phyloP scores from a whole-genome alignment of 2,797 vertebrate species.

The Botia kubotai region DNA sequence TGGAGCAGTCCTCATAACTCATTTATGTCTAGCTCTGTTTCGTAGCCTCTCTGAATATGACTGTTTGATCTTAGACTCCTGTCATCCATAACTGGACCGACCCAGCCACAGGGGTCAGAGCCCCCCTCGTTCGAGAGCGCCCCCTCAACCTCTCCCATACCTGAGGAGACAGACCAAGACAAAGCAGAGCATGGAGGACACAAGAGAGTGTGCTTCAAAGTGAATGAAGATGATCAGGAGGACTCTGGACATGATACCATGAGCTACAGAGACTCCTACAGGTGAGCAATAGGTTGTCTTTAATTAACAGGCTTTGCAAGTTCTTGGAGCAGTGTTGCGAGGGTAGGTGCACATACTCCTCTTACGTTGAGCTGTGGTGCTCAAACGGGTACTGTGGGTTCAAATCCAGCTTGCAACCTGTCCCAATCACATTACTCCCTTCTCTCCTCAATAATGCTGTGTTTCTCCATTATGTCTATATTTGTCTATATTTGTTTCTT shows the following conservation, averaged over 20 bases:
- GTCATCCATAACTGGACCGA: conserved; percentile 92
- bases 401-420: not conserved
- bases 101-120: conserved; percentile 78
- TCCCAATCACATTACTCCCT: not conserved
- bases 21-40: conserved; percentile 12
- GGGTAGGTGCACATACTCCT: no score
- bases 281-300: conserved; percentile 72
- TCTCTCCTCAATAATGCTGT: no score
- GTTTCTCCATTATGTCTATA: no score
- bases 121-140: conserved; percentile 79
- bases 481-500: no score
- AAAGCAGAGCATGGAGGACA: conserved; percentile 87
- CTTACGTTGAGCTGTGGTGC: no score
- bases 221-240: conserved; percentile 96
- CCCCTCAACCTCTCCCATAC: conserved; percentile 78
- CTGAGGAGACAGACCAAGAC: conserved; percentile 88
- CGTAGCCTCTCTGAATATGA: not conserved
- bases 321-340: no score
- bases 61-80: conserved; percentile 68
- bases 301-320: no score
- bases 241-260: conserved; percentile 98
- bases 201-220: conserved; percentile 97
- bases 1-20: not conserved
- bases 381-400: not conserved
- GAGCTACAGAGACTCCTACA: conserved; percentile 99